These are phyloP conservation scores for Ypsolopha sequella DNA, from an alignment of 2,888 invertebrate species.

Conservation along the genomic window DNA sequence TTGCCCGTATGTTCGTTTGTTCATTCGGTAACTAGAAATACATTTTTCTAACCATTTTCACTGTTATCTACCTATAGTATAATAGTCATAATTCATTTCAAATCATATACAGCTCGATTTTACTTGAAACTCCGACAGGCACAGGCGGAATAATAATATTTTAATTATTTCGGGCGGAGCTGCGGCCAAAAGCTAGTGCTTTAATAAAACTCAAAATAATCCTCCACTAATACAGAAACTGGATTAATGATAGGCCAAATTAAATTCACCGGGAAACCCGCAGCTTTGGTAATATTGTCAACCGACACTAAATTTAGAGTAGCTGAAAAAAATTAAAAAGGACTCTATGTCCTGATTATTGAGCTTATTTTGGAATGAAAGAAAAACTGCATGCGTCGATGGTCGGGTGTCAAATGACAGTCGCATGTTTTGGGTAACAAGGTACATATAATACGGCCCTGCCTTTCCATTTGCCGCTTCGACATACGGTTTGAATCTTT, in stretches of 20 bases:
- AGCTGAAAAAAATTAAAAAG: neutral
- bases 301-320: conserved; percentile 25
- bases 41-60: too few relatives aligned
- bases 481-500: too few relatives aligned
- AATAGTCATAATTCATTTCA: too few relatives aligned
- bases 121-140: too few relatives aligned
- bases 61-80: too few relatives aligned
- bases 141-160: too few relatives aligned
- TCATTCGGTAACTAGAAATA: too few relatives aligned
- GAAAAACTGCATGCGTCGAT: conserved; percentile 17
- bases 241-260: conserved; percentile 59
- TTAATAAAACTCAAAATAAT: conserved; percentile 55
- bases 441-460: conserved; percentile 12
- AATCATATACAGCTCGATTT: too few relatives aligned
- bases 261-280: conserved; percentile 41
- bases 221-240: conserved; percentile 45
- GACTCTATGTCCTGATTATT: conserved; percentile 21
- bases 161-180: too few relatives aligned
- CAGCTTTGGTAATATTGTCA: conserved; percentile 34
- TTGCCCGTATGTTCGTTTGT: too few relatives aligned
- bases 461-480: too few relatives aligned
- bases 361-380: conserved; percentile 25
- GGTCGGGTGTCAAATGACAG: conserved; percentile 54
- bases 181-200: conserved; percentile 1
- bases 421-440: conserved; percentile 53